Evolutionary conservation across 2,888 invertebrate species (phyloP).

Genomic region (Junonia oenone): DNA sequence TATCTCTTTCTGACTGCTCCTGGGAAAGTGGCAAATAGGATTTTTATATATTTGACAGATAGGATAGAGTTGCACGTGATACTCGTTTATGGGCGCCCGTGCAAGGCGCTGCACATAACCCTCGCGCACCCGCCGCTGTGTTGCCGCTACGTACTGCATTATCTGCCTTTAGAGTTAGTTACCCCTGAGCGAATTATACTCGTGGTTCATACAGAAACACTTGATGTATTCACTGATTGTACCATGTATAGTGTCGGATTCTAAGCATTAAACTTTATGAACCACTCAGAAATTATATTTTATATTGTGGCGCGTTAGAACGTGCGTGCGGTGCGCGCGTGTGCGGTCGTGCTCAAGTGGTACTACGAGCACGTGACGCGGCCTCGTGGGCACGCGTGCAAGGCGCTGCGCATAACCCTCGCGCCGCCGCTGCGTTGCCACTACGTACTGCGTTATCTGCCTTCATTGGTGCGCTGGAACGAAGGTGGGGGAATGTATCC

Average conservation of each 20-base stretch:
- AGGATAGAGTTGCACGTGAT: too few relatives aligned
- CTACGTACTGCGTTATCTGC: constrained; percentile 86
- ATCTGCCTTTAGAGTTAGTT: too few relatives aligned
- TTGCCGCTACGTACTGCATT: constrained; percentile 87
- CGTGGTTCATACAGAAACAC: too few relatives aligned
- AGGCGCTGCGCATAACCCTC: constrained; percentile 92
- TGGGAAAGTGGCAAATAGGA: too few relatives aligned
- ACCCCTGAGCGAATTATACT: too few relatives aligned
- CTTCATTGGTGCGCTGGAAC: constrained; percentile 85
- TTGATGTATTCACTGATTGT: too few relatives aligned
- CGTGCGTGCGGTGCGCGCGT: constrained; percentile 86
- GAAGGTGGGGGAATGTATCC: constrained; percentile 86
- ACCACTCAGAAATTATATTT: too few relatives aligned
- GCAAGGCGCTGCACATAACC: constrained; percentile 93
- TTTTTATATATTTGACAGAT: too few relatives aligned
- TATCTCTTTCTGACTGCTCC: too few relatives aligned
- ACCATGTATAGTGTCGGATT: too few relatives aligned
- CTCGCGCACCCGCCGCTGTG: constrained; percentile 86
- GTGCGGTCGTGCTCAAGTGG: constrained; percentile 87
- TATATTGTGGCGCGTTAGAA: constrained; percentile 70
- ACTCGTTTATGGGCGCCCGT: too few relatives aligned
- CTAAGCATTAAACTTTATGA: too few relatives aligned
- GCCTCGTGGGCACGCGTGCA: constrained; percentile 92
- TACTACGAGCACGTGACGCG: constrained; percentile 87
- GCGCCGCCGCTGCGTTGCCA: constrained; percentile 85